Base-by-base conservation (phyloP, 2,797 vertebrate species). In the Falco concolor region DNA sequence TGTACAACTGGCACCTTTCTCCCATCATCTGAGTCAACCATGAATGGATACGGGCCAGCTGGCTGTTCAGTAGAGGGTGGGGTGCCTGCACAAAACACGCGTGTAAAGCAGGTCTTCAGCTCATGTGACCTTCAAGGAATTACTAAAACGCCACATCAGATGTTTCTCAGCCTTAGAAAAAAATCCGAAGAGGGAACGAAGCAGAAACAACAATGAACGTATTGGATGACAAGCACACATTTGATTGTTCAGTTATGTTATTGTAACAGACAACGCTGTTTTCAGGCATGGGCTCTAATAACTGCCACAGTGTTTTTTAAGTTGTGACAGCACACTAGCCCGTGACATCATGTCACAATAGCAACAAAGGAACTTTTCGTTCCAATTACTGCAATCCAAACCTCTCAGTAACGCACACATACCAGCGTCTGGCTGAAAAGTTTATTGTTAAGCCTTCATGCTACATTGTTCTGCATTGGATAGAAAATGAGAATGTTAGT, bases 1-100 rank as follows among this genome's bases (percentile, higher is more conserved):
- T 99, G 99, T 27, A 99, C 99, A 2, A 99, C 99, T 1, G 99
- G 99, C 67, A 99, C 99, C 76, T 94, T 49, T 9, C 93, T 98
- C 3, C 98, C 98, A 3, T 99, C 98, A 0, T 98, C 98, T 0
- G 99, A 98, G 5, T 50, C 72, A 56, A 99, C 98, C 95, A 99
- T 96, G 94, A 98, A 98, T 0, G 99, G 99, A 78, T 99, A 99
- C 0, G 85, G 52, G 18, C 99, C 99, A 4, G 44, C 98, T 1
- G 98, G 98, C 40, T 96, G 32, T 38, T 99, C 99, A 6, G 84
- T 97, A 44, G 99, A 99, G 8, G 99, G 99, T 16, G 98, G 97
- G 0, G 10, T 7, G 50, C 99, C 99, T 99, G 94, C 60, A 93
- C 0, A 19, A 81, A 93, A 89, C 52, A 77, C 72, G 27, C 22